Evolutionary conservation across 2,797 vertebrate genomes (phyloP).

Genomic region (Sebastes ruberrimus): DNA sequence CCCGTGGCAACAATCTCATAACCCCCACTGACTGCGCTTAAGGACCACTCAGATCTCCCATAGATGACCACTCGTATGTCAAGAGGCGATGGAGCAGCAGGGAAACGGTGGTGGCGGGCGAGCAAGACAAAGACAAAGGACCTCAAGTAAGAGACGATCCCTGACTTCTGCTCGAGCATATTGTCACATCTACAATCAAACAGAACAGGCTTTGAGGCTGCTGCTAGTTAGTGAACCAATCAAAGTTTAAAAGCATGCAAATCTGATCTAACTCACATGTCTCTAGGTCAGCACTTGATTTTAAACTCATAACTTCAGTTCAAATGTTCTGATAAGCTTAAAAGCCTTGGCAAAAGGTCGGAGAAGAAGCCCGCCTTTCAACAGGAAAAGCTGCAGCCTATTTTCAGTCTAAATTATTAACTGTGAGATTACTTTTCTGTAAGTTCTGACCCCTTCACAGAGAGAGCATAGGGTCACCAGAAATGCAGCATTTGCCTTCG

Average conservation of each 20-base stretch:
- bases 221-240: no score
- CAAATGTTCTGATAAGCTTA: not conserved
- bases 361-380: not conserved
- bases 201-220: not conserved
- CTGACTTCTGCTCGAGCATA: not conserved
- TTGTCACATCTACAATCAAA: not conserved
- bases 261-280: not conserved
- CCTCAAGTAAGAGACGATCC: not conserved
- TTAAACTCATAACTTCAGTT: not conserved
- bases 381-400: not conserved
- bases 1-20: slow-evolving; percentile 62
- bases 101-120: not conserved
- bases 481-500: not conserved
- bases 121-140: slow-evolving; percentile 5
- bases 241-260: not conserved
- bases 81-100: slow-evolving; percentile 14
- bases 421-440: not conserved
- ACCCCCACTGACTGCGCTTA: slow-evolving; percentile 35
- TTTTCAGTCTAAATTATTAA: not conserved
- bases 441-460: not conserved
- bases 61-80: slow-evolving; percentile 3
- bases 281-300: not conserved
- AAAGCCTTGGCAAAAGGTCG: not conserved
- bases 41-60: slow-evolving; percentile 47
- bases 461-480: not conserved